Conservation (phyloP, 2,797 vertebrate genomes). For the Danio tinwini region DNA sequence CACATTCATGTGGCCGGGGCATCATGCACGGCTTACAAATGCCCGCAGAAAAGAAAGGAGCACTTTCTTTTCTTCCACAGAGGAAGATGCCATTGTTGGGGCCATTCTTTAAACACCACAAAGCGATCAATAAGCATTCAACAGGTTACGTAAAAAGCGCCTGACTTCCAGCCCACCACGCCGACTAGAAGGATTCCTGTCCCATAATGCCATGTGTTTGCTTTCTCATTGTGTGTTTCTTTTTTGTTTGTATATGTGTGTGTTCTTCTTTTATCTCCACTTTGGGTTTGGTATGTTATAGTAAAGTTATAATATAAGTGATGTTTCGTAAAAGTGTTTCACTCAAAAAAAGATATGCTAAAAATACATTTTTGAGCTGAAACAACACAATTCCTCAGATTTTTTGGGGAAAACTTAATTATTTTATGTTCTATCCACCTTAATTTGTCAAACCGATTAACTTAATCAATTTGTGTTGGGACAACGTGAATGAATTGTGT, state of each 20-base stretch:
- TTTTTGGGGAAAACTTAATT: too few species aligned
- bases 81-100: constrained; percentile 51
- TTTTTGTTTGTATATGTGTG: neutral
- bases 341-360: too few species aligned
- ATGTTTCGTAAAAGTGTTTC: too few species aligned
- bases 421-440: too few species aligned
- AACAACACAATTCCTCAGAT: too few species aligned
- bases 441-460: too few species aligned
- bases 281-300: too few species aligned
- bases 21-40: constrained; percentile 51
- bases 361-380: too few species aligned
- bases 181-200: constrained; percentile 20
- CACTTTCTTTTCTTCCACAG: constrained; percentile 51
- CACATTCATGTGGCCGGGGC: constrained; percentile 45
- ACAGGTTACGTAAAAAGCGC: constrained; percentile 51
- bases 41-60: constrained; percentile 49
- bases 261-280: too few species aligned
- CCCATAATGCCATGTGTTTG: constrained; percentile 26
- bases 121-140: constrained; percentile 59
- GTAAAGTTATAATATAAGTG: too few species aligned
- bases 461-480: too few species aligned
- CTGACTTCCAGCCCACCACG: constrained; percentile 30
- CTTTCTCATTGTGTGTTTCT: neutral
- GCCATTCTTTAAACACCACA: constrained; percentile 54
- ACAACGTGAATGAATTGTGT: too few species aligned